Evolutionary conservation across 2,113 vertebrate genomes (phyloP), one percentile per base, ranked within the genome.

Genomic region (Thamnaconus septentrionalis): DNA sequence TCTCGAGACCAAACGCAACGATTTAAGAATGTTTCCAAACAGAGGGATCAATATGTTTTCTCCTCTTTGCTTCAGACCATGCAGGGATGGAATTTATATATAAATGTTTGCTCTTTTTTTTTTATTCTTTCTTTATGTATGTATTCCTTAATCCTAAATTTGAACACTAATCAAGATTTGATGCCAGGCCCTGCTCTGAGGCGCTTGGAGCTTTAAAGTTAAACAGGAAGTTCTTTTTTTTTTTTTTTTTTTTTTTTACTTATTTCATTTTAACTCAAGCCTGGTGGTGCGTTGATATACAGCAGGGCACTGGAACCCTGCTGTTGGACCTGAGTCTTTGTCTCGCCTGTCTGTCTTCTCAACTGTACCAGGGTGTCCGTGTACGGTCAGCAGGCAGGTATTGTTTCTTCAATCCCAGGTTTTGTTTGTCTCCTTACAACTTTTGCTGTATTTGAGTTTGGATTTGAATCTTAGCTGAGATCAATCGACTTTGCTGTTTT

Each of bases 401-500:
- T 31, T 2, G 18, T 31, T 31, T 31, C 18, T 31, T 31, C 18
- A 31, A 31, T 31, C 18, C 18, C 18, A 31, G 18, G 18, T 31
- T 31, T 31, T 54, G 39, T 72, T 73, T 51, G 44, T 72, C 39
- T 73, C 18, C 18, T 31, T 31, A 31, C 18, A 31, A 31, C 18
- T 31, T 53, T 79, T 73, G 67, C 56, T 77, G 66, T 83, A 61
- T 56, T 69, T 59, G 50, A 52, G 6, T 52, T 52, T 52, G 53
- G 56, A 63, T 81, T 74, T 80, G 31, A 78, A 56, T 80, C 65
- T 62, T n/a, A 66, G 76, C 75, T 85, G 64, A 75, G 61, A 56
- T 81, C 18, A 72, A 53, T 77, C 66, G 64, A 79, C 59, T 72
- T 90, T 89, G 84, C 87, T 76, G 84, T 88, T 84, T 69, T 84